These are phyloP conservation scores for Natator depressus DNA, from an alignment of 2,113 vertebrate genomes.

Conservation along the genomic window DNA sequence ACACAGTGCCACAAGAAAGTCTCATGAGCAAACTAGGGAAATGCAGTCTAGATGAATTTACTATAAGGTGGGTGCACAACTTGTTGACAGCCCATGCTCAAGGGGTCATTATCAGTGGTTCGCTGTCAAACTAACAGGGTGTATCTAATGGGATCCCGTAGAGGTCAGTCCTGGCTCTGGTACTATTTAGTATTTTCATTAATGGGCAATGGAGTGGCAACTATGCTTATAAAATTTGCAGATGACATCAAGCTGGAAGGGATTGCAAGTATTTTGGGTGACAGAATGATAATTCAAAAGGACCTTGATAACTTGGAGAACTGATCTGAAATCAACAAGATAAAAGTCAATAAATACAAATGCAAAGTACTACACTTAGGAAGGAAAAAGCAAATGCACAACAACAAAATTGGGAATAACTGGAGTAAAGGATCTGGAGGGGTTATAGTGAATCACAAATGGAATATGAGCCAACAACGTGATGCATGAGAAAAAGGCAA, in stretches of 20 bases:
- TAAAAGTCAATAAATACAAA: not conserved
- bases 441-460: not conserved
- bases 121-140: not conserved
- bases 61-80: not conserved
- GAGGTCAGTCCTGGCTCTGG: not conserved
- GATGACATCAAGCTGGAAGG: not conserved
- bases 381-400: not conserved
- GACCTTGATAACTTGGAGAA: not conserved
- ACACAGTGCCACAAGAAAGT: not conserved
- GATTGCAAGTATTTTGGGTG: too few relatives aligned
- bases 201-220: not conserved
- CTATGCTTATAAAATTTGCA: not conserved
- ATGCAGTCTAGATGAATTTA: not conserved
- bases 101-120: not conserved
- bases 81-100: not conserved
- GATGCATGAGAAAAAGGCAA: too few relatives aligned
- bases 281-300: not conserved
- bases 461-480: too few relatives aligned
- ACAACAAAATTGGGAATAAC: not conserved
- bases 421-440: not conserved
- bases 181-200: not conserved
- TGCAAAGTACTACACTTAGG: not conserved
- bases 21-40: not conserved
- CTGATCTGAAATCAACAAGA: not conserved
- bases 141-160: not conserved